Evolutionary conservation across 2,888 invertebrate species (phyloP).

Genomic region (Melinopterus prodromus): DNA sequence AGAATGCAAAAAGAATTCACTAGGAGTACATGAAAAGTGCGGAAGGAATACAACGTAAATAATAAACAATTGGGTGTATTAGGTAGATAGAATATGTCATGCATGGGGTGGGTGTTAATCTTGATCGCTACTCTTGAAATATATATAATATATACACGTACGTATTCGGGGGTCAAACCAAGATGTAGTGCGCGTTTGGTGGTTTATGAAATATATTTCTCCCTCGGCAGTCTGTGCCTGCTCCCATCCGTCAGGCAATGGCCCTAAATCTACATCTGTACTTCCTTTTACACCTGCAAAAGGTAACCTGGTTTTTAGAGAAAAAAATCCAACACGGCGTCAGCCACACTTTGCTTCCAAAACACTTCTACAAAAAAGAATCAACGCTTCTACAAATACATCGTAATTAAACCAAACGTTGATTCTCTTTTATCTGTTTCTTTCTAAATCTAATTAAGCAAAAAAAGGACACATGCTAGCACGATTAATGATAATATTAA

Average conservation of each 20-base stretch:
- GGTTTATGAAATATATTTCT: slow-evolving; percentile 91
- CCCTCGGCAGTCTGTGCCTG: slow-evolving; percentile 86
- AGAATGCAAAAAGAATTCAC: slow-evolving; percentile 13
- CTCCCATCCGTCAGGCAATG: slow-evolving; percentile 89
- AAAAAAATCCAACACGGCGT: slow-evolving; percentile 6
- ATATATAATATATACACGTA: slow-evolving; percentile 66
- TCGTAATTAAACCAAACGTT: neutral
- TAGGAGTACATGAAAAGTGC: slow-evolving; percentile 10
- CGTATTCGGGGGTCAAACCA: slow-evolving; percentile 99
- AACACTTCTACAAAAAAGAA: neutral
- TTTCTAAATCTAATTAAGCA: neutral
- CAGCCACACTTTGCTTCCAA: neutral
- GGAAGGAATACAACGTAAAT: slow-evolving; percentile 20
- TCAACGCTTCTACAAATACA: neutral
- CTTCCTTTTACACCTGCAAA: slow-evolving; percentile 56
- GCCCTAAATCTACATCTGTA: slow-evolving; percentile 71
- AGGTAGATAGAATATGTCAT: slow-evolving; percentile 4
- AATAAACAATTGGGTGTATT: slow-evolving; percentile 6
- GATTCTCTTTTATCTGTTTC: neutral
- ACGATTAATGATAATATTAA: neutral
- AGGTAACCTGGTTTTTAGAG: slow-evolving; percentile 29
- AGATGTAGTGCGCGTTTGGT: slow-evolving; percentile 92
- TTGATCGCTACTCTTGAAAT: neutral
- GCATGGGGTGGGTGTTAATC: neutral
- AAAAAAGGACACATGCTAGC: neutral